phyloP scores from a whole-genome alignment of 2,797 vertebrate genomes.

The Danio jaintianensis region DNA sequence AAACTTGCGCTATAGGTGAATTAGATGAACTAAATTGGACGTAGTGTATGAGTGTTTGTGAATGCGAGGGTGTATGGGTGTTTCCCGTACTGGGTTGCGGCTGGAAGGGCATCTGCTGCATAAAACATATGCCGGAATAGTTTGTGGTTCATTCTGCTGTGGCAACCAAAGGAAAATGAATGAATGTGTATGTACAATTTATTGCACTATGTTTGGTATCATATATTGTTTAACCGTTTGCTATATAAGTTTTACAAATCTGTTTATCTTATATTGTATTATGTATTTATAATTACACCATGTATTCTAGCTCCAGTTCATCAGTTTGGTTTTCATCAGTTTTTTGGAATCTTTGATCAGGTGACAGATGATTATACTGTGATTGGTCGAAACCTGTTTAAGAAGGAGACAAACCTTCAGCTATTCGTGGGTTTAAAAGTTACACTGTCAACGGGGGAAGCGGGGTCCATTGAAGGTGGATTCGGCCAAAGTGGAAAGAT shows the following conservation, averaged over 20 bases:
- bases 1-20: too few relatives aligned
- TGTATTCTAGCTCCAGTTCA: background rate
- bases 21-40: too few relatives aligned
- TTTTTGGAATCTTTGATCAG: conserved; percentile 76
- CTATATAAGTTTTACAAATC: background rate
- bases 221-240: background rate
- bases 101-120: too few relatives aligned
- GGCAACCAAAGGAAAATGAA: too few relatives aligned
- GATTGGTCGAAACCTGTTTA: conserved; percentile 95
- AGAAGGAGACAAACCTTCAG: conserved; percentile 98
- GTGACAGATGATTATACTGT: conserved; percentile 91
- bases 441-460: conserved; percentile 90
- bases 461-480: conserved; percentile 89
- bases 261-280: background rate
- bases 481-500: conserved; percentile 99
- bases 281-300: background rate
- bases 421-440: conserved; percentile 95
- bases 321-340: conserved; percentile 53
- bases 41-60: too few relatives aligned
- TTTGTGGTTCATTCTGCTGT: too few relatives aligned
- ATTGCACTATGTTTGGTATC: background rate
- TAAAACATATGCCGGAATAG: too few relatives aligned
- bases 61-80: too few relatives aligned
- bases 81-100: too few relatives aligned
- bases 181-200: background rate